Evolutionary conservation across 2,113 vertebrate species (phyloP).

Genomic region (Chiloscyllium plagiosum): DNA sequence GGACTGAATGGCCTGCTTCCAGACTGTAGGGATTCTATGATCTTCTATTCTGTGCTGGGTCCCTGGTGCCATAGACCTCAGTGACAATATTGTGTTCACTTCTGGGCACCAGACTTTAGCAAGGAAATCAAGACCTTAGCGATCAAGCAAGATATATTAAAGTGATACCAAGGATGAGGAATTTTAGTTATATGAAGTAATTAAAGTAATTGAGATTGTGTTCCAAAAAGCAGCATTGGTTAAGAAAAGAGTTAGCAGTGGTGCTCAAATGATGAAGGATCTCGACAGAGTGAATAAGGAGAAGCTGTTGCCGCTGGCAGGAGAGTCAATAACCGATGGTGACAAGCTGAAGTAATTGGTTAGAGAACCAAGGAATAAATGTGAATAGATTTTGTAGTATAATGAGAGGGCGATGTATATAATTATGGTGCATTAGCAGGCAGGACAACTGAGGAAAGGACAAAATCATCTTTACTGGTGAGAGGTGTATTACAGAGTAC

Average conservation of each 20-base stretch:
- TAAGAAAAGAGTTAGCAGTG: not conserved
- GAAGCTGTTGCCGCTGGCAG: not conserved
- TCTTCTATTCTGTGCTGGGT: too few species aligned
- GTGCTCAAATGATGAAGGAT: not conserved
- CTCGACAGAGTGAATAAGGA: not conserved
- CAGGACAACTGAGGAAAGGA: too few species aligned
- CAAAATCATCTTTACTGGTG: too few species aligned
- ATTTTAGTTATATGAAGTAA: not conserved
- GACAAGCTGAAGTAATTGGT: too few species aligned
- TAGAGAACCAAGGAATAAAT: not conserved
- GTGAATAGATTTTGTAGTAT: not conserved
- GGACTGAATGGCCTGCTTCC: too few species aligned
- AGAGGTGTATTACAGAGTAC: too few species aligned
- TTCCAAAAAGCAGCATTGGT: not conserved
- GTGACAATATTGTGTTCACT: not conserved
- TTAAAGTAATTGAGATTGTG: not conserved
- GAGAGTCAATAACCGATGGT: too few species aligned
- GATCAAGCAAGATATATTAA: not conserved
- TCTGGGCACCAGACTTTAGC: not conserved
- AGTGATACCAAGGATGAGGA: not conserved
- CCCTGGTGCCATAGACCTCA: too few species aligned
- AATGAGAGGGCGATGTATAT: too few species aligned
- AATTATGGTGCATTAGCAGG: too few species aligned
- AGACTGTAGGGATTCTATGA: too few species aligned
- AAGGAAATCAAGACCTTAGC: not conserved